A percentile compares a stretch with the other conserved stretches of the same genome.
Evolutionary conservation across 2,888 invertebrate genomes (phyloP).

Genomic region (Pteria penguin): DNA sequence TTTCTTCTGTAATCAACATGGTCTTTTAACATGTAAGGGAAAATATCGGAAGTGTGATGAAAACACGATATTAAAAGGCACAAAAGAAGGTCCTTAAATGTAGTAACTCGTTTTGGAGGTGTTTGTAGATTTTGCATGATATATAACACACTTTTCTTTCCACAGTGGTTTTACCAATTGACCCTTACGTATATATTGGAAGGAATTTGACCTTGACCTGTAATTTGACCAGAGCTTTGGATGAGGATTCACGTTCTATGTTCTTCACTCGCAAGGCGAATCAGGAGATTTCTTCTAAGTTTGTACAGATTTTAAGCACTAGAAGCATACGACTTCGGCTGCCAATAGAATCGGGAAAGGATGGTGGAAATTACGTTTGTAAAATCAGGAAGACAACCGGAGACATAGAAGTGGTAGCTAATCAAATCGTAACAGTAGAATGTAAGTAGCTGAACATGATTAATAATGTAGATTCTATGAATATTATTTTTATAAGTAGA

Average conservation of each 20-base stretch:
- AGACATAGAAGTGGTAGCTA: slow-evolving; percentile 49
- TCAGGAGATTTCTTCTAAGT: slow-evolving; percentile 49
- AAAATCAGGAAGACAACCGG: slow-evolving; percentile 53
- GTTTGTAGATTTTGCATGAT: no score
- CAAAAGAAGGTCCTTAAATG: no score
- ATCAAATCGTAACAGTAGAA: slow-evolving; percentile 62
- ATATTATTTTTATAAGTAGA: no score
- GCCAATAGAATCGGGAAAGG: slow-evolving; percentile 49
- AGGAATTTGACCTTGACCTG: slow-evolving; percentile 62
- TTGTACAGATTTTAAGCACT: slow-evolving; percentile 56
- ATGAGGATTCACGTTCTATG: slow-evolving; percentile 55
- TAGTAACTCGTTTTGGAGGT: no score
- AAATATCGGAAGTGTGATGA: no score
- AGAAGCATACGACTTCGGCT: slow-evolving; percentile 61
- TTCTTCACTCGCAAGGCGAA: slow-evolving; percentile 60
- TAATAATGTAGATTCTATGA: no score
- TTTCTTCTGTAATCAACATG: no score
- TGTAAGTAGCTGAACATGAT: slow-evolving; percentile 54
- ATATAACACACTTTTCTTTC: slow-evolving; percentile 9
- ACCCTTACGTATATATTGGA: slow-evolving; percentile 65
- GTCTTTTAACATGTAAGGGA: no score
- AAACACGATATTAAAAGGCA: no score
- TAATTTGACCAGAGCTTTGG: slow-evolving; percentile 61
- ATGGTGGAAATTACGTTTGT: slow-evolving; percentile 65
- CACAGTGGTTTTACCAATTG: slow-evolving; percentile 61